Conservation (phyloP, 2,888 invertebrate genomes). For the Mamestra brassicae region DNA sequence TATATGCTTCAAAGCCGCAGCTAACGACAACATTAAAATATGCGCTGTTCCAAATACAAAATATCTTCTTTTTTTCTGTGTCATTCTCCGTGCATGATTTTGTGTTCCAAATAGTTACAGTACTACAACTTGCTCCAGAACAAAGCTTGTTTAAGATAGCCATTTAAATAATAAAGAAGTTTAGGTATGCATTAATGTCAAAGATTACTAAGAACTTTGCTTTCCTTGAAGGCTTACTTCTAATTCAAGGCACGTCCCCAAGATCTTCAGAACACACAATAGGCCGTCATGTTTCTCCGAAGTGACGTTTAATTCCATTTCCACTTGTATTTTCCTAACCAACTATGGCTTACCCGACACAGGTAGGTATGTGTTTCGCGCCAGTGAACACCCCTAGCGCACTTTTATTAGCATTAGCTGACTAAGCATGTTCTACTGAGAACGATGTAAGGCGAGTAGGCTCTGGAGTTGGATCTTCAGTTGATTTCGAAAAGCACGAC, state of each 20-base stretch:
- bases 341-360: conserved; percentile 56
- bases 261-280: conserved; percentile 37
- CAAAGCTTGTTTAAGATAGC: background rate
- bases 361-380: conserved; percentile 74
- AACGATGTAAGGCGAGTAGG: conserved; percentile 42
- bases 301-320: conserved; percentile 62
- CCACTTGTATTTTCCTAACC: conserved; percentile 61
- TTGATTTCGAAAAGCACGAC: conserved; percentile 4
- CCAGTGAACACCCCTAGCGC: conserved; percentile 76
- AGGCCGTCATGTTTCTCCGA: conserved; percentile 36
- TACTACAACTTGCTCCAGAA: background rate
- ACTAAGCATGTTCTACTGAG: conserved; percentile 78
- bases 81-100: background rate
- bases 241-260: conserved; percentile 42
- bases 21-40: background rate
- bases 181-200: background rate
- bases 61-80: background rate
- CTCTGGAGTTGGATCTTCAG: conserved; percentile 14
- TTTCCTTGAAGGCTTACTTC: conserved; percentile 6
- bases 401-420: conserved; percentile 85
- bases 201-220: conserved; percentile 26
- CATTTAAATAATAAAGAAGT: background rate
- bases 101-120: background rate
- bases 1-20: background rate
- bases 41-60: background rate